Evolutionary conservation across 64 coral and sea anemone genomes (phyloP), one percentile per base, ranked within the genome.

Genomic region (Cladopsammia gracilis): DNA sequence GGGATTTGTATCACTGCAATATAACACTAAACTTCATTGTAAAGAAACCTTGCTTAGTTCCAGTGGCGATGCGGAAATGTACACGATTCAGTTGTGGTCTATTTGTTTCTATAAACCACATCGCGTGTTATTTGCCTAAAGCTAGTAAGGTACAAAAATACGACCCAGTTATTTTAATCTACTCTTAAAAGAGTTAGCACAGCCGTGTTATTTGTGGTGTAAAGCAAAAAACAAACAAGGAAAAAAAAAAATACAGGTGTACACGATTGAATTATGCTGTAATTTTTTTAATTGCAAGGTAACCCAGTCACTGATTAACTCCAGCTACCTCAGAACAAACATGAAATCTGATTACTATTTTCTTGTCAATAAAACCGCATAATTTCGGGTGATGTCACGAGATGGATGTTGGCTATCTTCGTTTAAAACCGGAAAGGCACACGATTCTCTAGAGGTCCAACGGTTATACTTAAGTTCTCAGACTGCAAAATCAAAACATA

Each of bases 331-430:
- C 14, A 84, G 46, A 48, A 68, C 49, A 49, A 67, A 84, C 80
- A 68, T 84, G 80, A 84, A 84, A 84, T 68, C 80, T 84, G 62
- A 84, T 52, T 48, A 84, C 80, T 49, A 68, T 68, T 84, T 84
- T 62, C 59, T 67, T 49, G 16, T 50, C 62, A 66, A n/a, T 20
- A 67, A 67, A 84, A 84, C 62, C n/a, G 18, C 34, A 46, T 10
- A 3, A 83, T 48, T 47, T 84, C 2, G 80, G 47, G 62, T 4
- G 13, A 84, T 50, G 80, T 84, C 62, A 84, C 60, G 60, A 50
- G 80, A 82, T 47, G 24, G 16, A 20, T 7, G 2, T 56, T n/a
- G 80, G n/a, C 4, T 51, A 20, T 84, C 62, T 51, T 67, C 46
- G 19, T 18, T 64, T 18, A 25, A 84, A 64, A 45, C 79, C 60